Evolutionary conservation across 2,797 vertebrate species (phyloP).

Genomic region (Melanotaenia pygmaea): DNA sequence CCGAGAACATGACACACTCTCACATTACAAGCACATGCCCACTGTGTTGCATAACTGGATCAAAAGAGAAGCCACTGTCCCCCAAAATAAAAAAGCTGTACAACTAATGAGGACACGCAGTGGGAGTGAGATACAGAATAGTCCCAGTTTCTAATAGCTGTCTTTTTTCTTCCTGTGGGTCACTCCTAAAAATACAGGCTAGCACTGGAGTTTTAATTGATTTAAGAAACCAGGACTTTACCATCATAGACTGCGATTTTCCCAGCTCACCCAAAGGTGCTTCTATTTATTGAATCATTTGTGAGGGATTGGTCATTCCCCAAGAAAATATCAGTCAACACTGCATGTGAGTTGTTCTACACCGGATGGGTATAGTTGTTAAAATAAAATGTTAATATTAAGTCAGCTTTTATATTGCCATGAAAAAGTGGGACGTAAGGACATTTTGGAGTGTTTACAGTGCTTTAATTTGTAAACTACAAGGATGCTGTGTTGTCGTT

Average conservation of each 20-base stretch:
- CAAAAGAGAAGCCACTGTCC: slow-evolving; percentile 71
- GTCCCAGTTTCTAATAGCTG: slow-evolving; percentile 76
- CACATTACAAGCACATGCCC: slow-evolving; percentile 72
- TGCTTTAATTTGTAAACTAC: no score
- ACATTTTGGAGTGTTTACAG: no score
- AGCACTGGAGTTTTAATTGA: slow-evolving; percentile 50
- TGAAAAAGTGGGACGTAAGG: no score
- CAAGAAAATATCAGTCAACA: slow-evolving; percentile 1
- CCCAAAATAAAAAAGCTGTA: slow-evolving; percentile 73
- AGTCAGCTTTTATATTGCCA: background rate
- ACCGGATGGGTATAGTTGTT: slow-evolving; percentile 6
- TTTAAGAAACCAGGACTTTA: slow-evolving; percentile 39
- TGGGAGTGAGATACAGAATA: slow-evolving; percentile 72
- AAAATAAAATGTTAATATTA: background rate
- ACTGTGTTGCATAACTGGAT: slow-evolving; percentile 77
- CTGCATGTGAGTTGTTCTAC: background rate
- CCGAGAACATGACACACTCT: slow-evolving; percentile 64
- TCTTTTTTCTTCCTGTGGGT: slow-evolving; percentile 72
- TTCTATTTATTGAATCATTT: slow-evolving; percentile 31
- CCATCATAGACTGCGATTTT: slow-evolving; percentile 2
- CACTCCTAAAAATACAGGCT: slow-evolving; percentile 73
- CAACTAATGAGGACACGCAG: slow-evolving; percentile 78
- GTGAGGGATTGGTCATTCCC: slow-evolving; percentile 21
- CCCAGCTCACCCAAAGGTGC: slow-evolving; percentile 9
- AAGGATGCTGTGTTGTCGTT: no score